Evolutionary conservation across 2,888 invertebrate species (phyloP).

Genomic region (Athrips mouffetella): DNA sequence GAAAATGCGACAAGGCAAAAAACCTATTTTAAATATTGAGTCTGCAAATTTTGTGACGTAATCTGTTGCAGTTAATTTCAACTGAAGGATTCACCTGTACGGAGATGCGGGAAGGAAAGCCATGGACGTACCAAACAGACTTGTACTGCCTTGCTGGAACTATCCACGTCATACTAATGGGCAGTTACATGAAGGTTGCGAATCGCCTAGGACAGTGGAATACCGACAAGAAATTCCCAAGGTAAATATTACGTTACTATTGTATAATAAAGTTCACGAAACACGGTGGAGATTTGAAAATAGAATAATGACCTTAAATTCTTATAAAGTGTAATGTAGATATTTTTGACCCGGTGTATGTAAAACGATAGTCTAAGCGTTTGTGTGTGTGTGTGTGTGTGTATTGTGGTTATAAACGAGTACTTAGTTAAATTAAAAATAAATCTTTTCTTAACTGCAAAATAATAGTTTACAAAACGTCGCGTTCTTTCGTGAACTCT

Average conservation of each 20-base stretch:
- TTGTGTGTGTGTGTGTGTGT: too few relatives aligned
- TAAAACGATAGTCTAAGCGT: too few relatives aligned
- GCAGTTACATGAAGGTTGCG: slow-evolving; percentile 91
- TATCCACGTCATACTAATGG: slow-evolving; percentile 91
- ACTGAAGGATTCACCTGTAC: slow-evolving; percentile 89
- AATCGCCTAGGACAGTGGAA: slow-evolving; percentile 82
- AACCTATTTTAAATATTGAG: too few relatives aligned
- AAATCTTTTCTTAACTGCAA: too few relatives aligned
- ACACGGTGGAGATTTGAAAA: background rate
- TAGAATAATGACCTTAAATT: background rate
- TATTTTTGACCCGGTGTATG: too few relatives aligned
- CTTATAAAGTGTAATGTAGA: too few relatives aligned
- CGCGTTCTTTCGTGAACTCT: too few relatives aligned
- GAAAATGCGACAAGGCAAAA: too few relatives aligned
- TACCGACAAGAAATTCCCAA: slow-evolving; percentile 84
- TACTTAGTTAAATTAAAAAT: too few relatives aligned
- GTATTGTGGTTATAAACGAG: too few relatives aligned
- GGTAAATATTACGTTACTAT: slow-evolving; percentile 54
- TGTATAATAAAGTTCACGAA: background rate
- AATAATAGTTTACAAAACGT: too few relatives aligned
- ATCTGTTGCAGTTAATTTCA: slow-evolving; percentile 79
- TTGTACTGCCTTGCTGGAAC: slow-evolving; percentile 93
- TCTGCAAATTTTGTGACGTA: background rate
- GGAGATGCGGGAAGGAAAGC: slow-evolving; percentile 93
- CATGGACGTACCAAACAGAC: slow-evolving; percentile 97